Evolutionary conservation across 2,888 invertebrate species (phyloP), one percentile per base, ranked within the genome.

Genomic region (Lasioglossum vierecki): DNA sequence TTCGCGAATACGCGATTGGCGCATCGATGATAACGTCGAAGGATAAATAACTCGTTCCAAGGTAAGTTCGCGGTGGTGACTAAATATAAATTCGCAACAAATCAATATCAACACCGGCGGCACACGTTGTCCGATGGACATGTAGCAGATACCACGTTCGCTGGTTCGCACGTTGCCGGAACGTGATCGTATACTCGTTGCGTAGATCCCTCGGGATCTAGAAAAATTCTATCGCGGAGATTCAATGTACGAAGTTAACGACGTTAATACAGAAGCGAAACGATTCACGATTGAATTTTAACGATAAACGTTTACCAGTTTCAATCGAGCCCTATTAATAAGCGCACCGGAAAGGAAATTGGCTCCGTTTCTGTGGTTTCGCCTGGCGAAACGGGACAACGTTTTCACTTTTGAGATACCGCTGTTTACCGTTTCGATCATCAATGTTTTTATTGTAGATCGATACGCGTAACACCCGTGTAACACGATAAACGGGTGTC

Each of bases 11-110:
- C 30, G 18, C 30, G 49, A 26, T n/a, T 70, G 39, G 30, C 26
- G 26, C 22, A 15, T 2, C 13, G 44, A 44, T 22, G 63, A 72
- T 66, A 71, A 44, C 57, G 44, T 57, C 71, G 79, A 81, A 81
- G 85, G 85, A 85, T 81, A 84, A 85, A 78, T 84, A 84, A 77
- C 85, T 78, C 71, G 75, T 81, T 77, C 71, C 85, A 75, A 85
- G 84, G 85, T 77, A 81, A 84, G 81, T 85, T 81, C 74, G 74
- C 77, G 26, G 76, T 44, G 77, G 60, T 8, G 81, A 84, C 89
- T 89, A 88, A 88, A 88, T 88, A 88, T 88, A 88, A 89, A 87
- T 89, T 87, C 76, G 82, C 80, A 76, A 89, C 84, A 80, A 85
- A 88, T 88, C 88, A 79, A 88, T 88, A 89, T 74, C 71, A 76